Percentiles rank a stretch among this genome's conserved stretches.
These are phyloP conservation scores for Hemibagrus wyckioides DNA, from an alignment of 2,113 vertebrate species.

Conservation along the genomic window DNA sequence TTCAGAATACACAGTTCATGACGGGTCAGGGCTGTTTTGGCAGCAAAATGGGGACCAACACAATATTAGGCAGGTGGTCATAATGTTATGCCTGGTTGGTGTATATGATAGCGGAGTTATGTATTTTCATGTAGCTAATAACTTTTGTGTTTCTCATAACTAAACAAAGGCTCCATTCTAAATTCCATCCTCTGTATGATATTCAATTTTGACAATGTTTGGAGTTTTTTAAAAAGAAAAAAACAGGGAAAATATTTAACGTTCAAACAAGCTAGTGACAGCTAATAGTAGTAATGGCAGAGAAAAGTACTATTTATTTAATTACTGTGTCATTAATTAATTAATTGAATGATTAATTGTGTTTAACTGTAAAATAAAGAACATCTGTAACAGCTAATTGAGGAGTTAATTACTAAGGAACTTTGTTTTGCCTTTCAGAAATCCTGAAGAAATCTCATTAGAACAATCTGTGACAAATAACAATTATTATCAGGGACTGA, in stretches of 20 bases:
- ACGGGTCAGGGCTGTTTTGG: too few species aligned
- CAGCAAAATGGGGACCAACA: too few species aligned
- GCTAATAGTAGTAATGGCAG: not conserved
- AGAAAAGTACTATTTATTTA: not conserved
- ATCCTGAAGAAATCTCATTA: not conserved
- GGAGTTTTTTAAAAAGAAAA: too few species aligned
- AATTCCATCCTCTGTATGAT: too few species aligned
- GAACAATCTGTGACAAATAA: not conserved
- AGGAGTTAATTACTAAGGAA: not conserved
- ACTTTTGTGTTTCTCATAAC: not conserved
- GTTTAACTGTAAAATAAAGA: not conserved
- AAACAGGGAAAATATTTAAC: not conserved
- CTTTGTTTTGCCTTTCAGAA: not conserved
- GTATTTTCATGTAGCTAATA: not conserved
- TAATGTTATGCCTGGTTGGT: too few species aligned
- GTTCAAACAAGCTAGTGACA: not conserved
- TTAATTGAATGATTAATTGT: not conserved
- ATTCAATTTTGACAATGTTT: too few species aligned
- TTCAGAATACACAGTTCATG: too few species aligned
- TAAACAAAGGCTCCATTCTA: too few species aligned
- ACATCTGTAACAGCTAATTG: not conserved
- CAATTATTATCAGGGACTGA: not conserved
- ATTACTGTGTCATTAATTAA: not conserved
- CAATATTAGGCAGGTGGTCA: too few species aligned
- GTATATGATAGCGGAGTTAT: not conserved